phyloP scores from a whole-genome alignment of 2,888 invertebrate species.

The Tolmerus cingulatus region DNA sequence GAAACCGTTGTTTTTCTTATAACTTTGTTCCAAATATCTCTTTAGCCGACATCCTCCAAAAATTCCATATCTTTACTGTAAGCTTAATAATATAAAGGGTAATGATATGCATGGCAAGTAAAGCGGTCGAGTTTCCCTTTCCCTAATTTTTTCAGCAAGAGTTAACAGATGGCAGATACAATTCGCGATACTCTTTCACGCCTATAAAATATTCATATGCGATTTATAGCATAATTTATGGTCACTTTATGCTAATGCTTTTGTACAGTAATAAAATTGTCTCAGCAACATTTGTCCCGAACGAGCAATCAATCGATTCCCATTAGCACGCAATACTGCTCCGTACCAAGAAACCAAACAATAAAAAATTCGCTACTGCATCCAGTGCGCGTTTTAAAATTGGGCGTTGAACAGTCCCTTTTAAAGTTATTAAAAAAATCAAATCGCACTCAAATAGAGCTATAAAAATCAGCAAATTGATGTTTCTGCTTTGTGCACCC shows the following conservation, averaged over 20 bases:
- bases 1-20: too few relatives aligned
- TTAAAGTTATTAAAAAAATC: not conserved
- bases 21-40: too few relatives aligned
- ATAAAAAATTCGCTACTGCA: not conserved
- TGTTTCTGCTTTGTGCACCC: slow-evolving; percentile 10
- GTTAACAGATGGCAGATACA: not conserved
- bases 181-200: not conserved
- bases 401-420: not conserved
- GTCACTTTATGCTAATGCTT: slow-evolving; percentile 21
- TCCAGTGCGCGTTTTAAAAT: slow-evolving; percentile 3
- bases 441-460: slow-evolving; percentile 17
- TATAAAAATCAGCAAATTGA: slow-evolving; percentile 39
- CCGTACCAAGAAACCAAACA: not conserved
- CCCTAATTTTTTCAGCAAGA: not conserved
- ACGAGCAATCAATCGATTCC: not conserved
- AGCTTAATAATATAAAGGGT: too few relatives aligned
- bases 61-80: too few relatives aligned
- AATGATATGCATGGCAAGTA: too few relatives aligned
- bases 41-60: too few relatives aligned
- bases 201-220: slow-evolving; percentile 29
- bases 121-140: not conserved
- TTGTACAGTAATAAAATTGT: not conserved
- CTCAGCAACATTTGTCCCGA: slow-evolving; percentile 3
- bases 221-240: slow-evolving; percentile 4
- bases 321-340: not conserved